Base-by-base conservation (phyloP, 2,113 vertebrate species). In the Oreochromis niloticus region DNA sequence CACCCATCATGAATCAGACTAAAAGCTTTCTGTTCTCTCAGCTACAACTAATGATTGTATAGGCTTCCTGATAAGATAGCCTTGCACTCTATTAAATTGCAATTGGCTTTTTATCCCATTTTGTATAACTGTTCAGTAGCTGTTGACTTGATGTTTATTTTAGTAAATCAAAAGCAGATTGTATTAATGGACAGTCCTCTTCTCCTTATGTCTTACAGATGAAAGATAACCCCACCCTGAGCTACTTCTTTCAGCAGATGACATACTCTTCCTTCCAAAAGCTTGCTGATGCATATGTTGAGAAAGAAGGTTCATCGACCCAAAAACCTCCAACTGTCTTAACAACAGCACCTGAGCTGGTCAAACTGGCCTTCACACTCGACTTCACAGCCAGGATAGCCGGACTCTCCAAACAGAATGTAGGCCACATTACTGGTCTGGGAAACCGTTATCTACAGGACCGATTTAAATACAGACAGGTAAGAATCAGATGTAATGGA, bases 251-350 rank as follows among this genome's bases (percentile, higher is more conserved):
- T 89, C 93, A 95, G 1, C 48, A 92, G 63, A 94, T 98, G 89
- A 95, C 97, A 2, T 98, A 98, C 4, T 90, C 95, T 30, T 96
- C 96, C 87, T 98, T 99, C 95, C 96, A 96, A 94, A 95, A 90
- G 90, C 56, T 99, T 92, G 97, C 96, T 0, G 97, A 98, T 4
- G 95, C 92, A 22, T 97, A 98, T 1, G 90, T 96, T 11, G 92
- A 83, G 61, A 92, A 81, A 12, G 97, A 95, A 52, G 75, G 94
- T 24, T 24, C 0, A 5, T 88, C 86, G 24, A 89, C 1, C 61
- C 50, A 24, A 61, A 83, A 8, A 11, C 89, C 86, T 8, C 90
- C 78, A 80, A 87, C 81, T 5, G 4, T 84, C 6, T 90, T 91
- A 10, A 2, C 94, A 0, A 93, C 94, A 4, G 96, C 96, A 2